Evolutionary conservation across 2,113 vertebrate genomes (phyloP).

Genomic region (Chunga burmeisteri): DNA sequence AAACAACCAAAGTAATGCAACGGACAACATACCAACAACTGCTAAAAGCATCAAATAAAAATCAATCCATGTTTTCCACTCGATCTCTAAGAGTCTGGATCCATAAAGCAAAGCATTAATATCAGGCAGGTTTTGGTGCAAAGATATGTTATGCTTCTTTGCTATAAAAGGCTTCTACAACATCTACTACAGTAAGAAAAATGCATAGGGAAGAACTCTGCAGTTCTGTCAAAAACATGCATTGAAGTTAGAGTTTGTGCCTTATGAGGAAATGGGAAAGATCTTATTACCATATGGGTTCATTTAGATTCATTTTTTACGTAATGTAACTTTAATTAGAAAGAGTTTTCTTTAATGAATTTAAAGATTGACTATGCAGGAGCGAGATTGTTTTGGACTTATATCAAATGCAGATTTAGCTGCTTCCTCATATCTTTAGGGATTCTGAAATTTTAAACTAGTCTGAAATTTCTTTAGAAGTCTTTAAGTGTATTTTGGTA

Average conservation of each 20-base stretch:
- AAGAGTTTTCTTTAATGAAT: constrained; percentile 8
- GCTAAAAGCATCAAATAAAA: constrained; percentile 31
- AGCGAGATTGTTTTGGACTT: background rate
- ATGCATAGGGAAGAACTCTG: background rate
- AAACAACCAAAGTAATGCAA: background rate
- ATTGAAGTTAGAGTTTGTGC: background rate
- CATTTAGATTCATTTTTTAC: background rate
- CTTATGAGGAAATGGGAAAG: background rate
- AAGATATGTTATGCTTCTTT: background rate
- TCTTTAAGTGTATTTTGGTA: constrained; percentile 36
- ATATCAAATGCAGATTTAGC: constrained; percentile 1
- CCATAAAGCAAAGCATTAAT: background rate
- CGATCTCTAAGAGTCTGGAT: background rate
- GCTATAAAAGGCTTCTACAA: background rate
- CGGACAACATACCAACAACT: background rate
- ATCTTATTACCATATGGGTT: constrained; percentile 1
- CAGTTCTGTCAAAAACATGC: background rate
- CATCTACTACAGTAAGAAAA: background rate
- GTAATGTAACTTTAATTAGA: background rate
- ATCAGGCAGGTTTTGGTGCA: background rate
- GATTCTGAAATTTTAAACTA: constrained; percentile 19
- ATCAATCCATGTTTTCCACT: background rate
- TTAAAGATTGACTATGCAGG: background rate
- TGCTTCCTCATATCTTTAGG: constrained; percentile 9
- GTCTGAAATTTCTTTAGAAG: constrained; percentile 54